Evolutionary conservation across 92 coral and sea anemone genomes (phyloP).

Genomic region (Parazoanthus atlanticus): DNA sequence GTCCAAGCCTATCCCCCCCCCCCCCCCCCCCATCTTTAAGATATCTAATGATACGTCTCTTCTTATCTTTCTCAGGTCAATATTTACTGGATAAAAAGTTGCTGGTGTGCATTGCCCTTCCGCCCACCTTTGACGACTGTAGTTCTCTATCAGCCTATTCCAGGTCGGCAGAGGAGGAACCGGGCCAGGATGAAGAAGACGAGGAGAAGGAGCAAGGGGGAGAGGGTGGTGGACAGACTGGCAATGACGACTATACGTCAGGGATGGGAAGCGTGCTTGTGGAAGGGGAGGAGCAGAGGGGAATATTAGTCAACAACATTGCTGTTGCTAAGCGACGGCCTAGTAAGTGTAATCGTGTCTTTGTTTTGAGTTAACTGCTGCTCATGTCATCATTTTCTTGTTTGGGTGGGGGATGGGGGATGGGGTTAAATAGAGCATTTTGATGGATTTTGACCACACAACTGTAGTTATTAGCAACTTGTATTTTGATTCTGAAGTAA

Average conservation of each 20-base stretch:
- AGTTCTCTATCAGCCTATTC: not conserved
- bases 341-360: not conserved
- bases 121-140: constrained; percentile 40
- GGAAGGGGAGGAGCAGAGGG: constrained; percentile 26
- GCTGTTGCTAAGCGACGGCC: constrained; percentile 45
- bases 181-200: not conserved
- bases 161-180: not conserved
- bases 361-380: too few relatives aligned
- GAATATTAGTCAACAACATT: constrained; percentile 64
- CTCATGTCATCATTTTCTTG: too few relatives aligned
- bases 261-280: constrained; percentile 65
- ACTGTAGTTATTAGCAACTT: too few relatives aligned
- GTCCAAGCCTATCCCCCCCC: too few relatives aligned
- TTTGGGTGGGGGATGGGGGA: too few relatives aligned
- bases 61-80: constrained; percentile 57
- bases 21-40: not conserved
- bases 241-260: constrained; percentile 17
- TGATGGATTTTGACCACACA: too few relatives aligned
- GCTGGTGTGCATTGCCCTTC: constrained; percentile 64
- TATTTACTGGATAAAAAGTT: constrained; percentile 69
- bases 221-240: not conserved
- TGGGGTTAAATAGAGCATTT: too few relatives aligned
- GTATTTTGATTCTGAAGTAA: too few relatives aligned
- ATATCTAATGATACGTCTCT: not conserved
- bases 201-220: constrained; percentile 1